Conservation (phyloP, 2,797 vertebrate genomes). For the Malurus leucopterus region DNA sequence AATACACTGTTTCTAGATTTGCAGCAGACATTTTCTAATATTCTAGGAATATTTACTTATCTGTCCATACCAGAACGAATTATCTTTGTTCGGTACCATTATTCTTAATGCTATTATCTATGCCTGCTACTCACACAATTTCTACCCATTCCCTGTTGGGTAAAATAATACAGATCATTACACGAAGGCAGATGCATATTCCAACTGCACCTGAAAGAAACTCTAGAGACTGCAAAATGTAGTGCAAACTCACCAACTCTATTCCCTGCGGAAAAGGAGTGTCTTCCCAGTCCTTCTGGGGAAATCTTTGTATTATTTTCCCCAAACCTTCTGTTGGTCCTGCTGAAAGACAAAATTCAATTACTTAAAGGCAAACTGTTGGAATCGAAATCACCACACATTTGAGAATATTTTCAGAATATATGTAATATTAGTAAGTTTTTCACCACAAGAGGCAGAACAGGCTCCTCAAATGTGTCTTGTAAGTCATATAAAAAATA, state of each 20-base stretch:
- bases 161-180: neutral
- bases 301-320: slow-evolving; percentile 96
- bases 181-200: neutral
- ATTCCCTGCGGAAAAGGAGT: slow-evolving; percentile 97
- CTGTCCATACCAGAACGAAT: neutral
- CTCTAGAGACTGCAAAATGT: neutral
- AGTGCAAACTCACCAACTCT: slow-evolving; percentile 88
- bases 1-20: neutral
- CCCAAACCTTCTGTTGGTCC: slow-evolving; percentile 91
- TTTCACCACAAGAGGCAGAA: neutral
- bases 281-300: slow-evolving; percentile 94
- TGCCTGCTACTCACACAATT: neutral
- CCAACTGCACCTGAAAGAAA: neutral
- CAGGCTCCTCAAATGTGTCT: neutral
- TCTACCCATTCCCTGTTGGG: neutral
- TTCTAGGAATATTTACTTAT: neutral
- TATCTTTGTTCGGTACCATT: neutral
- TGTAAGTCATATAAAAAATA: neutral
- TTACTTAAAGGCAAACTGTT: neutral
- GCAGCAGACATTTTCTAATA: neutral
- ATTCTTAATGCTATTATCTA: neutral
- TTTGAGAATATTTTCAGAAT: neutral
- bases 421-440: neutral
- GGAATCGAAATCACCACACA: neutral
- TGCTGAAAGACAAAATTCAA: slow-evolving; percentile 54